Base-by-base conservation (phyloP, 2,113 vertebrate species). In the Xyliphius kryptos region DNA sequence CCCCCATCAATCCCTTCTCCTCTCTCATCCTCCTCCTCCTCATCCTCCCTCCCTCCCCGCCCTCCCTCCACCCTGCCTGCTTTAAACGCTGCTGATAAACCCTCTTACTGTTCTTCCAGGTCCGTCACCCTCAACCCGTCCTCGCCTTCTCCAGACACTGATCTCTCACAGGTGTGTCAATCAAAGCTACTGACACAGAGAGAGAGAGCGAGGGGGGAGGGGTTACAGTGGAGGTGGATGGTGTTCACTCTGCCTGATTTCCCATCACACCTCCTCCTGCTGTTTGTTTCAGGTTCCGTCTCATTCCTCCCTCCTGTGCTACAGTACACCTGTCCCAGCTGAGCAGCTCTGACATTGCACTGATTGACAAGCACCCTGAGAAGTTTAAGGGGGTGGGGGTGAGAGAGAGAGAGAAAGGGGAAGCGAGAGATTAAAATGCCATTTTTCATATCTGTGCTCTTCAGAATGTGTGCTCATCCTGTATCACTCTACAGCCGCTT, bases 111-210 rank as follows among this genome's bases (percentile, higher is more conserved):
- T 32, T 32, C 26, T 32, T 32, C 26, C 26, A 32, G 92, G 93
- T 93, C 92, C 91, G 91, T 92, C 91, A 90, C 89, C 92, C 92
- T 71, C 89, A 91, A 83, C 85, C 91, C 93, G 91, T 88, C 91
- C 90, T 90, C 84, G 90, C 91, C 89, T 92, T 90, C 89, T 88
- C 90, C 89, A 88, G 87, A 89, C 92, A 91, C 89, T 91, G 88
- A 92, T 92, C 90, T 92, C 89, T 92, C 87, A 90, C 90, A 91
- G 88, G 82, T 89, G 26, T 92, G 89, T 89, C 91, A 91, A 82
- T 91, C 91, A 92, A 73, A 73, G 55, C 17, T 49, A 86, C 88
- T 89, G 89, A 91, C 85, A 89, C 86, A 90, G 88, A 80, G 86
- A 50, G 26, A 53, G 36, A 57, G 14, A 37, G 41, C 15, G 15